phyloP scores from a whole-genome alignment of 2,797 vertebrate genomes.

The Chelon auratus region DNA sequence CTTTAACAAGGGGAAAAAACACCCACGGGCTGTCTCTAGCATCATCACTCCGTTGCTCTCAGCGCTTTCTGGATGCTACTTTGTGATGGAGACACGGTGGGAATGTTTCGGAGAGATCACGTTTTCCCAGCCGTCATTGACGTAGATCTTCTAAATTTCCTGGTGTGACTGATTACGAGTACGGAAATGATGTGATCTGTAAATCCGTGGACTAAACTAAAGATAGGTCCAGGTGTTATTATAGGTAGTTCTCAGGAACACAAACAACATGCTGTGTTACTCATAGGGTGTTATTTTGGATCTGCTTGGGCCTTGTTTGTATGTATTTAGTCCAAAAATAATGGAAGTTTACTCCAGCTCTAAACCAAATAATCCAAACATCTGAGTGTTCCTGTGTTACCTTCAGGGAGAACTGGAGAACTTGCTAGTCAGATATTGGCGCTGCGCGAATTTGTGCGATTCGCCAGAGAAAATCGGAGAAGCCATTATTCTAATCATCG shows the following conservation, averaged over 20 bases:
- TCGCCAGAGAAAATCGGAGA: not conserved
- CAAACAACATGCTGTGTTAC: no score
- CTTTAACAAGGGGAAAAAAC: slow-evolving; percentile 51
- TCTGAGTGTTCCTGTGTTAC: not conserved
- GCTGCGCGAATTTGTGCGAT: not conserved
- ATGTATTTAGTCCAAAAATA: not conserved
- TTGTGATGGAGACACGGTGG: slow-evolving; percentile 20
- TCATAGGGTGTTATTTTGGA: not conserved
- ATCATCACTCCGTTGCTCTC: slow-evolving; percentile 34
- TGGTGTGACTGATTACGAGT: not conserved
- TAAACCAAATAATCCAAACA: not conserved
- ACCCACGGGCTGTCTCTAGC: slow-evolving; percentile 30
- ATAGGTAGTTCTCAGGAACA: no score
- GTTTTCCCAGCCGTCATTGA: slow-evolving; percentile 1
- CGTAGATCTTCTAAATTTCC: not conserved
- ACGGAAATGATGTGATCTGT: not conserved
- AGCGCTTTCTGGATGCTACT: slow-evolving; percentile 32
- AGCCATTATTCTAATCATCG: not conserved
- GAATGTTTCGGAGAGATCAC: slow-evolving; percentile 5
- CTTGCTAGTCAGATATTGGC: not conserved
- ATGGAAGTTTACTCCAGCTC: not conserved
- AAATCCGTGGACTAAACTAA: no score
- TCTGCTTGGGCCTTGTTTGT: not conserved
- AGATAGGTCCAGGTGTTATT: no score
- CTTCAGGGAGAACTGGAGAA: not conserved